Evolutionary conservation across 92 coral and sea anemone genomes (phyloP).

Genomic region (Bergia puertoricense): DNA sequence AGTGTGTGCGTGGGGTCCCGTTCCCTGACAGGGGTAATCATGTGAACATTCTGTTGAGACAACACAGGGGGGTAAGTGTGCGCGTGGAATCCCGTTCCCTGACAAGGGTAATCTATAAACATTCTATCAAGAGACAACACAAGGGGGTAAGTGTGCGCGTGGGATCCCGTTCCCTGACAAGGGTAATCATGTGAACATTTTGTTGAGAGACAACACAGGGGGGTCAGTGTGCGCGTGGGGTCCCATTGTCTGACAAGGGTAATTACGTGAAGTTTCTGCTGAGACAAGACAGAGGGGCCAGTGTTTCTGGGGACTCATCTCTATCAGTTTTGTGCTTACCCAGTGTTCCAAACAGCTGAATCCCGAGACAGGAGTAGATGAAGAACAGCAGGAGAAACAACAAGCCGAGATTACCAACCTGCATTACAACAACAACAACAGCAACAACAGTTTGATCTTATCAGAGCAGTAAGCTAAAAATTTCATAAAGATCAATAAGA

Average conservation of each 20-base stretch:
- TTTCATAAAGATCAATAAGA: no score
- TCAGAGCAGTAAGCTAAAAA: no score
- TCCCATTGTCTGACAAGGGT: conserved; percentile 80
- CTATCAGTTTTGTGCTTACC: conserved; percentile 55
- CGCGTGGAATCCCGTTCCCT: conserved; percentile 83
- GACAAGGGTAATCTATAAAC: no score
- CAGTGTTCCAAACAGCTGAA: conserved; percentile 88
- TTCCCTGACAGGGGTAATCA: conserved; percentile 79
- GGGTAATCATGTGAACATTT: conserved; percentile 68
- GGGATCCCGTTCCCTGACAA: conserved; percentile 82
- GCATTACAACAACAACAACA: neutral
- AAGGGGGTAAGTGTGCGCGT: conserved; percentile 50
- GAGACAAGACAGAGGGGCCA: no score
- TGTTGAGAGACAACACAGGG: conserved; percentile 34
- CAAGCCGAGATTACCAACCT: conserved; percentile 97
- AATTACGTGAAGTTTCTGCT: conserved; percentile 61
- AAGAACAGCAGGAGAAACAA: conserved; percentile 84
- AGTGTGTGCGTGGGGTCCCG: conserved; percentile 75
- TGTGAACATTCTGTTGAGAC: conserved; percentile 66
- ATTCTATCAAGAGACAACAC: no score
- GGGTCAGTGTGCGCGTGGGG: conserved; percentile 64
- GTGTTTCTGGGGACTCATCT: no score
- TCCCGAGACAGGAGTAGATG: conserved; percentile 94
- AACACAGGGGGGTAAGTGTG: conserved; percentile 32
- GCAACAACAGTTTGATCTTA: no score